These are phyloP conservation scores for Trididemnum nubilum DNA, from an alignment of 23 tunicate genomes.

Conservation along the genomic window DNA sequence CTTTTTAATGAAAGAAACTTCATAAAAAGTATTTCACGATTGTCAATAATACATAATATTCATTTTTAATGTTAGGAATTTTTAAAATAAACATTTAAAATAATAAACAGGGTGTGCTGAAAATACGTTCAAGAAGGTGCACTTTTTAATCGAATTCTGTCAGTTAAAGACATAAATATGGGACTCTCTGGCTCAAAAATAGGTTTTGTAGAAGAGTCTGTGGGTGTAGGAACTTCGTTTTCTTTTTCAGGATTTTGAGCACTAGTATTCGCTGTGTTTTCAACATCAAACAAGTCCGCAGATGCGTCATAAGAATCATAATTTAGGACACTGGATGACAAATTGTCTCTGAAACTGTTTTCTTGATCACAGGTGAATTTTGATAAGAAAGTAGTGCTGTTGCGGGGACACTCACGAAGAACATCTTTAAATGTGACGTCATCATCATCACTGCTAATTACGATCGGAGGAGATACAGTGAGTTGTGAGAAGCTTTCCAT, in stretches of 20 bases:
- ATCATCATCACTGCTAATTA: not conserved
- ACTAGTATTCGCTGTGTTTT: not conserved
- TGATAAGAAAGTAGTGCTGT: too few relatives aligned
- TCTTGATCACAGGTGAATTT: too few relatives aligned
- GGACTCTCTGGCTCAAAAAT: conserved; percentile 29
- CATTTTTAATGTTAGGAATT: too few relatives aligned
- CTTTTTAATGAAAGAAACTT: too few relatives aligned
- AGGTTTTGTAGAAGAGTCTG: not conserved
- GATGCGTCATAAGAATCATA: not conserved
- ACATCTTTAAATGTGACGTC: not conserved
- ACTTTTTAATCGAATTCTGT: conserved; percentile 40
- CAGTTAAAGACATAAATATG: conserved; percentile 44
- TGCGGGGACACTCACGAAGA: not conserved
- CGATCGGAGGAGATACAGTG: not conserved
- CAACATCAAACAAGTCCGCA: too few relatives aligned
- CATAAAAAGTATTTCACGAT: too few relatives aligned
- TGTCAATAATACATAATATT: too few relatives aligned
- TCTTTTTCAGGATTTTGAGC: not conserved
- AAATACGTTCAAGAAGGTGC: not conserved
- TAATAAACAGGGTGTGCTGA: too few relatives aligned
- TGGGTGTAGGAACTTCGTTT: not conserved
- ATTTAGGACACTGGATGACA: not conserved
- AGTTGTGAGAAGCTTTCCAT: not conserved
- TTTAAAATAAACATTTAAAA: too few relatives aligned
- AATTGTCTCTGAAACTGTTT: not conserved